Evolutionary conservation across 2,797 vertebrate genomes (phyloP), one percentile per base, ranked within the genome.

Genomic region (Cossypha caffra): DNA sequence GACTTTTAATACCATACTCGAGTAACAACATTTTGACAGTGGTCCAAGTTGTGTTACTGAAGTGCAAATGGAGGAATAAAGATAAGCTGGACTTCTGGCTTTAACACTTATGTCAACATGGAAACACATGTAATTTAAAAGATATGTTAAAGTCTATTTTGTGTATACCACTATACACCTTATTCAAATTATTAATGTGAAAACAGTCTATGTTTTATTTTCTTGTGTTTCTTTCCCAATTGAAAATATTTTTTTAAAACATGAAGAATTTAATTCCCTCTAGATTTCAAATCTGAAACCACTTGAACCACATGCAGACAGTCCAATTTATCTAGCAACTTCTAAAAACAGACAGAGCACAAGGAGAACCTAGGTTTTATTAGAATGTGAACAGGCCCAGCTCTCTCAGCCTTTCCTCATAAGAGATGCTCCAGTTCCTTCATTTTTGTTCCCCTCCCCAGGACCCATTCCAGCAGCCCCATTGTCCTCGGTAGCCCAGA

Each of bases 391-490:
- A 47, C 26, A 72, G 21, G 29, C 31, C 16, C 45, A 52, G 21
- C 13, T 52, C 45, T 21, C 18, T 77, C 29, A n/a, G 40, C 25
- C 21, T 66, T 28, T 77, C 31, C 23, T 35, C 4, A 4, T 13
- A 17, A 62, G n/a, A 62, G 16, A 6, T 58, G 33, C 3, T 64
- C 15, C 72, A 28, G 9, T 17, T 7, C 21, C 25, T 24, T 4
- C 8, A 64, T 17, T 6, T 24, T 42, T 11, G 4, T 19, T 31
- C 10, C 10, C 10, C 7, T 17, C 3, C 23, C 2, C 16, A 31
- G 28, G 28, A 50, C 14, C 38, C 2, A 1, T 1, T 47, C 21
- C 4, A 71, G 20, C 0, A 5, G 29, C 4, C 7, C 17, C 5
- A 1, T 23, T 35, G 15, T 24, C 0, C 25, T 25, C n/a, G 9